Base-by-base conservation (phyloP, 2,797 vertebrate species). In the Acanthiza pusilla region DNA sequence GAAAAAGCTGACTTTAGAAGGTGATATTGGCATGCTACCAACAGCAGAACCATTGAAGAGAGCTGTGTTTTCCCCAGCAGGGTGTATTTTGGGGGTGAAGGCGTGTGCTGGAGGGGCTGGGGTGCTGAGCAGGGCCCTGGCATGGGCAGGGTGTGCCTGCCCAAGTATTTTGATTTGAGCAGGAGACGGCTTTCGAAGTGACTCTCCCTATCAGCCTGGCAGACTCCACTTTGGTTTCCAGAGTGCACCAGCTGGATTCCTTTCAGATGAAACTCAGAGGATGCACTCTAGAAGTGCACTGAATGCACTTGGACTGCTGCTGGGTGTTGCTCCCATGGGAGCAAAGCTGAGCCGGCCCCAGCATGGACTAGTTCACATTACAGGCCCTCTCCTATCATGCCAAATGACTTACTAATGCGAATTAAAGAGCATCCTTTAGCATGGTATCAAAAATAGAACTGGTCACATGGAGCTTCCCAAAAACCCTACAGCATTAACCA, bases 241-340 rank as follows among this genome's bases (percentile, higher is more conserved):
- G 88, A 85, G 55, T 45, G 68, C 85, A 85, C 82, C 61, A 80
- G 43, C 81, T 36, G 81, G 74, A 92, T 91, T 82, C 89, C 67
- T 92, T 89, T 89, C 68, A 50, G 88, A 51, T 53, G 75, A 91
- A 85, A 74, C 48, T 76, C 48, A 83, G 67, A 70, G 13, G 88
- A 76, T 70, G 88, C 27, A 18, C 62, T 87, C 63, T 13, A 42
- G 78, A 22, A 79, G 82, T 10, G 26, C 27, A 47, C 6, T 79
- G n/a, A 70, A 62, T 12, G 62, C 54, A 11, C 51, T 54, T 21
- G 53, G 71, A 19, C 50, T 32, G 77, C 77, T 57, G 61, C 70
- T 71, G 73, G 40, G 22, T 0, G 0, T 16, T 34, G 66, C 30
- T 78, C 10, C 62, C 13, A 3, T 0, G 19, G 73, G 10, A 90